Conservation (phyloP, 2,797 vertebrate genomes). For the Gobio occitaniae region DNA sequence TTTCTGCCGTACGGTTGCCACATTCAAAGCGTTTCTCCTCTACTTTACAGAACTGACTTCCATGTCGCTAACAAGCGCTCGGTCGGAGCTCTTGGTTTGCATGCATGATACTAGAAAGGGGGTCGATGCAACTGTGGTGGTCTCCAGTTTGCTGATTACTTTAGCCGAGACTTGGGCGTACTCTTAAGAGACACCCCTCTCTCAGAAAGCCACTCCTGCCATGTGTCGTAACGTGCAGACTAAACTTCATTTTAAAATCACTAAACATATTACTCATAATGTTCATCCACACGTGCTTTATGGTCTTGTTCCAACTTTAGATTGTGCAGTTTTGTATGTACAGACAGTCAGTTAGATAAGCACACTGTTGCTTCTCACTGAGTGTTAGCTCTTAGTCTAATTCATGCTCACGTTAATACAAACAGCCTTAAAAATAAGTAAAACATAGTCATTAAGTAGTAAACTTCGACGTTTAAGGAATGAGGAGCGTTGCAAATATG, state of each 20-base stretch:
- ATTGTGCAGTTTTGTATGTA: neutral
- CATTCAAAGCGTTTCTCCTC: constrained; percentile 77
- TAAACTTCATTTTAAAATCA: constrained; percentile 39
- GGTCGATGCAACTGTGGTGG: constrained; percentile 50
- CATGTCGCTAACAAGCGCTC: constrained; percentile 72
- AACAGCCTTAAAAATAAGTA: neutral
- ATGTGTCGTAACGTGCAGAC: constrained; percentile 51
- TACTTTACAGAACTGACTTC: constrained; percentile 71
- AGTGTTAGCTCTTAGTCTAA: neutral
- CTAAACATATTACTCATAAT: constrained; percentile 10
- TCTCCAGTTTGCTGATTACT: constrained; percentile 64
- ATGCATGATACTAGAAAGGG: constrained; percentile 76
- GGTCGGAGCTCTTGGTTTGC: constrained; percentile 77
- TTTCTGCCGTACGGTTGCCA: constrained; percentile 66
- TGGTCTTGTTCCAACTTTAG: constrained; percentile 11
- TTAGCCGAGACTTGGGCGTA: constrained; percentile 47
- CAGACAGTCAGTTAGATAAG: neutral
- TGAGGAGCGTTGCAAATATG: neutral
- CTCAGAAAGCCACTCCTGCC: constrained; percentile 69
- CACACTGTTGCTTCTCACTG: neutral
- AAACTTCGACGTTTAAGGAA: neutral
- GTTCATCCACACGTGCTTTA: neutral
- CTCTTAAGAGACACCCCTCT: constrained; percentile 58
- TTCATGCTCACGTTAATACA: neutral
- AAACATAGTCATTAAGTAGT: neutral